Evolutionary conservation across 2,113 vertebrate genomes (phyloP).

Genomic region (Baryphthengus martii): DNA sequence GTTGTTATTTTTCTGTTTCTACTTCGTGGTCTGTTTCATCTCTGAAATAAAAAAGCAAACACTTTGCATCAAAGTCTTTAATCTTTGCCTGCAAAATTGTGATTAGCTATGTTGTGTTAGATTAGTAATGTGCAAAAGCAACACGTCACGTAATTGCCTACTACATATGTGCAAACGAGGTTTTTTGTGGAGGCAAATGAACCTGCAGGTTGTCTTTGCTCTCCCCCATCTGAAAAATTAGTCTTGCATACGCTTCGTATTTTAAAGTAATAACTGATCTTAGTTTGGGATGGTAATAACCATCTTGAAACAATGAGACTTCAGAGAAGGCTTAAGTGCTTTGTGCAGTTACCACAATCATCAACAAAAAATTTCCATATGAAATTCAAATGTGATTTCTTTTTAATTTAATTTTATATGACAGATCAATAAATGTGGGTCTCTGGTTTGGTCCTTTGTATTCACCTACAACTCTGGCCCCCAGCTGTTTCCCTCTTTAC

Average conservation of each 20-base stretch:
- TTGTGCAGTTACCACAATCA: neutral
- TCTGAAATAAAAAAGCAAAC: neutral
- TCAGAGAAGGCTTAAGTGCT: neutral
- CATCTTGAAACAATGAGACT: neutral
- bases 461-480: neutral
- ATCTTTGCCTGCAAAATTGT: neutral
- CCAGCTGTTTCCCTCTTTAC: neutral
- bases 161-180: neutral
- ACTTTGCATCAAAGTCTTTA: neutral
- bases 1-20: slow-evolving; percentile 1
- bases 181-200: neutral
- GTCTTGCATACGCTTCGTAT: neutral
- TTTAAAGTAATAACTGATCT: neutral
- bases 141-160: neutral
- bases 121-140: neutral
- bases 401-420: neutral
- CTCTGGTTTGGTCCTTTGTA: neutral
- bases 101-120: neutral
- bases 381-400: neutral
- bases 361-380: neutral
- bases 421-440: neutral
- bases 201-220: neutral
- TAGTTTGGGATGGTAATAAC: neutral
- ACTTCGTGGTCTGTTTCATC: neutral
- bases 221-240: neutral